Evolutionary conservation across 1,140 invertebrate species (phyloP).

Genomic region (silkworm (Bombyx mori)): DNA sequence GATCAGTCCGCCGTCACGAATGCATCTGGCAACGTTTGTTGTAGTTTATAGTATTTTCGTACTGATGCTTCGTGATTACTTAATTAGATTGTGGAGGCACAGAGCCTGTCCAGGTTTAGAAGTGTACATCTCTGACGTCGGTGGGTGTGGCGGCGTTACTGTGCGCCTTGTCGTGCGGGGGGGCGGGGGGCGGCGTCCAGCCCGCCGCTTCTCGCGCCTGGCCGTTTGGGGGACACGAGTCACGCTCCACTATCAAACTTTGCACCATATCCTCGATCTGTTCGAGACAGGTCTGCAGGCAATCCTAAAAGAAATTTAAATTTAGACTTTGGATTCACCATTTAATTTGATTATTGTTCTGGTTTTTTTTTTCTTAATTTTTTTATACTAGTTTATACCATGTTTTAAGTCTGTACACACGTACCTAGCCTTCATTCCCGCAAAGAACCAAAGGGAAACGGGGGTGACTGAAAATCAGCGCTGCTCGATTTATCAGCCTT

Average conservation of each 20-base stretch:
- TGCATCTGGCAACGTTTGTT: conserved; percentile 36
- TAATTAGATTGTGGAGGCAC: conserved; percentile 24
- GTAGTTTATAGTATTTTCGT: conserved; percentile 66
- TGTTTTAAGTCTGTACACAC: no score
- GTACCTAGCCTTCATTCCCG: no score
- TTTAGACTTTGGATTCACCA: neutral
- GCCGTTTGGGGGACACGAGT: conserved; percentile 54
- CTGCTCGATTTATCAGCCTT: no score
- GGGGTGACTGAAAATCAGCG: no score
- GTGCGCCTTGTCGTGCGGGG: conserved; percentile 73
- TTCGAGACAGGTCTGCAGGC: conserved; percentile 79
- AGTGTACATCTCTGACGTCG: conserved; percentile 83
- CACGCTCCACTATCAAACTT: conserved; percentile 62
- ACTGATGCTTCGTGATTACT: conserved; percentile 54
- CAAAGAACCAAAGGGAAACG: no score
- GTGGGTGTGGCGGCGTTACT: conserved; percentile 85
- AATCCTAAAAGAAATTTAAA: conserved; percentile 73
- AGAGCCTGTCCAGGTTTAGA: conserved; percentile 57
- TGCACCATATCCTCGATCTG: conserved; percentile 82
- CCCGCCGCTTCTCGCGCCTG: conserved; percentile 72
- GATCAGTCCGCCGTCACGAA: conserved; percentile 55
- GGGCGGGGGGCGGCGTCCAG: conserved; percentile 72
- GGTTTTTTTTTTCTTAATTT: no score
- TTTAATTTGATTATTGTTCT: no score
- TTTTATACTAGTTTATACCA: no score